phyloP scores from a whole-genome alignment of 2,888 invertebrate species.

The Silvanus unidentatus region DNA sequence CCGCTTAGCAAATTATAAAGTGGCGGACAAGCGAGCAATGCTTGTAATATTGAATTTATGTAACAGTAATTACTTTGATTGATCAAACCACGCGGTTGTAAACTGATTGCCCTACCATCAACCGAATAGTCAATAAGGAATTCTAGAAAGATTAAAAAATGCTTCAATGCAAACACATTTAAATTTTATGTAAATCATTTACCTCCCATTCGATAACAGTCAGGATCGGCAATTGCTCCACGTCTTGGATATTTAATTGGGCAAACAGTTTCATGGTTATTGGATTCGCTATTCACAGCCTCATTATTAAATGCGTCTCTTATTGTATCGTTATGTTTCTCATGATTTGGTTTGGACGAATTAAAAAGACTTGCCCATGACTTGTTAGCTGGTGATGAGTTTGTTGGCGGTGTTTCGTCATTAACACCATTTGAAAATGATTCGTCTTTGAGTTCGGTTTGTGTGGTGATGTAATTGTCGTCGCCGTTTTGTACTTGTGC shows the following conservation, averaged over 20 bases:
- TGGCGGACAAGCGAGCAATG: slow-evolving; percentile 88
- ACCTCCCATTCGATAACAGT: slow-evolving; percentile 68
- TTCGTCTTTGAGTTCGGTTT: neutral
- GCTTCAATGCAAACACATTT: neutral
- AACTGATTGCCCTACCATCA: slow-evolving; percentile 71
- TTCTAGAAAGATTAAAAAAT: slow-evolving; percentile 50
- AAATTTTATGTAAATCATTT: slow-evolving; percentile 39
- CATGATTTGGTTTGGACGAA: slow-evolving; percentile 19
- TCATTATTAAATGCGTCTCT: slow-evolving; percentile 6
- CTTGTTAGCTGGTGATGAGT: slow-evolving; percentile 37
- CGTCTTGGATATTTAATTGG: slow-evolving; percentile 45
- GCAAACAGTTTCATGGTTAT: slow-evolving; percentile 29
- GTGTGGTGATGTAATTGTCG: neutral
- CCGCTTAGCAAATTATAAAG: slow-evolving; percentile 86
- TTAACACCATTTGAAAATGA: too few species aligned
- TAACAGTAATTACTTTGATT: slow-evolving; percentile 96
- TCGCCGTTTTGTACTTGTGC: neutral
- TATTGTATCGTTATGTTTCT: slow-evolving; percentile 6
- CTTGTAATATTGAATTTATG: slow-evolving; percentile 91
- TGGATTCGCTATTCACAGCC: slow-evolving; percentile 23
- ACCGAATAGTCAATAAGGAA: slow-evolving; percentile 68
- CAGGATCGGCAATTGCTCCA: slow-evolving; percentile 58
- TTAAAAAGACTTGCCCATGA: slow-evolving; percentile 67
- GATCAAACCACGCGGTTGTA: slow-evolving; percentile 84
- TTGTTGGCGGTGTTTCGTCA: neutral